phyloP scores from a whole-genome alignment of 1,140 invertebrate genomes.

The Belonocnema kinseyi region DNA sequence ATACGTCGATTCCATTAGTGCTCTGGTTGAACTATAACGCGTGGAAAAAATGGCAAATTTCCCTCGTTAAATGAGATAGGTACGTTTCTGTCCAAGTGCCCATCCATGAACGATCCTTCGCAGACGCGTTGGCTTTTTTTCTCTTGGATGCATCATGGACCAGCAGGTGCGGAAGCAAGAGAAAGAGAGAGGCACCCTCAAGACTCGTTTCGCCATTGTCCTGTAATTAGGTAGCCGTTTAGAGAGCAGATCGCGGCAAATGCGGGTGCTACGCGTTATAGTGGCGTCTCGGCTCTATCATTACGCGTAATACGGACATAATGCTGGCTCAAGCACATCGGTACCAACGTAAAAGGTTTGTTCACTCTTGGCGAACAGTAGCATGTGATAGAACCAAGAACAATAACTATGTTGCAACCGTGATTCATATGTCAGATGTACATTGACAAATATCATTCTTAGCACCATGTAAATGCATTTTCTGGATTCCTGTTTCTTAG shows the following conservation, averaged over 20 bases:
- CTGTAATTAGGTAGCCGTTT: slow-evolving; percentile 63
- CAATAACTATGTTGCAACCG: not conserved
- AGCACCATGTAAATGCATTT: too few species aligned
- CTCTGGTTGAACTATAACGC: not conserved
- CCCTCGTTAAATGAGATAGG: slow-evolving; percentile 4
- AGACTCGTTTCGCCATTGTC: slow-evolving; percentile 45
- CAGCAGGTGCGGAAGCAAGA: slow-evolving; percentile 8
- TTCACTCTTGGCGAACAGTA: slow-evolving; percentile 10
- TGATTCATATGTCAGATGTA: too few species aligned
- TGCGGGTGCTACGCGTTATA: slow-evolving; percentile 61
- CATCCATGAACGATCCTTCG: not conserved
- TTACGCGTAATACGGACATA: slow-evolving; percentile 66
- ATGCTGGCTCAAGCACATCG: slow-evolving; percentile 43
- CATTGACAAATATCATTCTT: too few species aligned
- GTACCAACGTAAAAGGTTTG: slow-evolving; percentile 39
- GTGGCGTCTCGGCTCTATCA: slow-evolving; percentile 56
- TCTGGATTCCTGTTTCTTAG: too few species aligned
- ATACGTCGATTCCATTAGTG: slow-evolving; percentile 5
- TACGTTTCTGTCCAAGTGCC: not conserved
- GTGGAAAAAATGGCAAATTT: slow-evolving; percentile 10
- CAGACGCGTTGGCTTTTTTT: not conserved
- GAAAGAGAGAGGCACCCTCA: not conserved
- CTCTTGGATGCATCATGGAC: slow-evolving; percentile 1
- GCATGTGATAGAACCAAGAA: not conserved
- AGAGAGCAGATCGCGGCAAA: slow-evolving; percentile 50